phyloP scores from a whole-genome alignment of 2,113 vertebrate genomes.

The Rhineura floridana region DNA sequence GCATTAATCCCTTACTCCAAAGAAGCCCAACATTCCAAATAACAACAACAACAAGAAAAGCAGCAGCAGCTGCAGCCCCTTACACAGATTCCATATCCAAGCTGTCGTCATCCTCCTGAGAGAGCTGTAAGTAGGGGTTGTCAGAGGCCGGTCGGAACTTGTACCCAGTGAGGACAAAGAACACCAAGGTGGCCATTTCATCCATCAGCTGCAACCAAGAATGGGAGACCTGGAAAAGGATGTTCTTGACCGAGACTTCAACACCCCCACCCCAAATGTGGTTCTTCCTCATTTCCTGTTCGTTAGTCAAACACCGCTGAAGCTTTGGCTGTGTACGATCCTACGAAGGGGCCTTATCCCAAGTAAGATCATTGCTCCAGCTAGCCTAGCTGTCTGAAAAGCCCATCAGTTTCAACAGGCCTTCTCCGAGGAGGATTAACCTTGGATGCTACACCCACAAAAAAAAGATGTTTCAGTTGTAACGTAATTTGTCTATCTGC shows the following conservation, averaged over 20 bases:
- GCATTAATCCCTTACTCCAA: too few species aligned
- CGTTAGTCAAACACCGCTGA: not conserved
- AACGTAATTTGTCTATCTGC: not conserved
- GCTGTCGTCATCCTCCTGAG: constrained; percentile 85
- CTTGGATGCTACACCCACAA: too few species aligned
- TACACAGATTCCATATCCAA: constrained; percentile 89
- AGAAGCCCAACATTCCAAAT: too few species aligned
- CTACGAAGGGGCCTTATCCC: not conserved
- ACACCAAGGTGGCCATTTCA: constrained; percentile 84
- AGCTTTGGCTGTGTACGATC: not conserved
- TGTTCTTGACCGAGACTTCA: not conserved
- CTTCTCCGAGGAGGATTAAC: too few species aligned
- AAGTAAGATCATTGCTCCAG: not conserved
- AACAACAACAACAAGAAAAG: too few species aligned
- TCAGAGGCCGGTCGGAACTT: constrained; percentile 88
- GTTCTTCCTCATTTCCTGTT: not conserved
- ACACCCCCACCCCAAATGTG: not conserved
- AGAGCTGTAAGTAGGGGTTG: constrained; percentile 88
- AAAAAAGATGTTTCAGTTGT: not conserved
- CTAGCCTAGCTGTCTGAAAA: not conserved
- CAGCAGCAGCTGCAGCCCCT: too few species aligned
- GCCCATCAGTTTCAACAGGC: too few species aligned
- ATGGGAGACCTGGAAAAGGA: not conserved
- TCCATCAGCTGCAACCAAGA: constrained; percentile 79
- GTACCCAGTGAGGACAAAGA: constrained; percentile 88